These are phyloP conservation scores for Aleiodes testaceus DNA, from an alignment of 2,888 invertebrate genomes.

Conservation along the genomic window DNA sequence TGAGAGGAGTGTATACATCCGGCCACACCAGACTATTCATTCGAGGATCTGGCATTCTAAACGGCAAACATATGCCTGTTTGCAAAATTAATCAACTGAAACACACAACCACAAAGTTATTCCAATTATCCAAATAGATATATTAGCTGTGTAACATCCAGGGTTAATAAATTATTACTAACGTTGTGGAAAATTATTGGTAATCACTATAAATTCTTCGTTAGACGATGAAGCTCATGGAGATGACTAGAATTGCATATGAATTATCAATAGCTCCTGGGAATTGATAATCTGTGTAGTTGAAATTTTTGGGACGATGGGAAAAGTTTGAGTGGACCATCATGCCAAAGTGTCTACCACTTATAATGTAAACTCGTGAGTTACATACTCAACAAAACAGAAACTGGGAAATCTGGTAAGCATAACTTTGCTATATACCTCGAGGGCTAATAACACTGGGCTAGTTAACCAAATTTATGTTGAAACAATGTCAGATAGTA, in stretches of 20 bases:
- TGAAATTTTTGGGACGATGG: background rate
- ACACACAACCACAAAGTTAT: background rate
- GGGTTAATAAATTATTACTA: background rate
- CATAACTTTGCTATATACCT: constrained; percentile 6
- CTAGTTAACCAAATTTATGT: background rate
- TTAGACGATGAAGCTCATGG: background rate
- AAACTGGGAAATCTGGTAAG: constrained; percentile 13
- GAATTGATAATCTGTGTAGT: constrained; percentile 2
- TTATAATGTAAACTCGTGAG: constrained; percentile 17
- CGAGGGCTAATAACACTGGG: background rate
- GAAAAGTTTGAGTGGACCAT: constrained; percentile 27
- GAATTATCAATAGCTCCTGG: constrained; percentile 23
- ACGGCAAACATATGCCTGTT: background rate
- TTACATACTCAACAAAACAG: constrained; percentile 8
- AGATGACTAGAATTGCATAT: background rate
- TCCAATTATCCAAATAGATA: background rate
- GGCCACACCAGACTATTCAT: constrained; percentile 15
- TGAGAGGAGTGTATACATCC: constrained; percentile 39
- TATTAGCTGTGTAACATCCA: background rate
- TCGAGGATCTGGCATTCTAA: constrained; percentile 16
- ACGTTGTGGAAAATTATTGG: background rate
- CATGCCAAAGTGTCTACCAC: constrained; percentile 13
- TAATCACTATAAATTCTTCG: background rate
- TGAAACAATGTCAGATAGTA: too few species aligned
- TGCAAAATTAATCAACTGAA: background rate